A percentile compares a stretch with the other conserved stretches of the same genome.
Conservation (phyloP, 2,797 vertebrate species). For the Limosa lapponica region DNA sequence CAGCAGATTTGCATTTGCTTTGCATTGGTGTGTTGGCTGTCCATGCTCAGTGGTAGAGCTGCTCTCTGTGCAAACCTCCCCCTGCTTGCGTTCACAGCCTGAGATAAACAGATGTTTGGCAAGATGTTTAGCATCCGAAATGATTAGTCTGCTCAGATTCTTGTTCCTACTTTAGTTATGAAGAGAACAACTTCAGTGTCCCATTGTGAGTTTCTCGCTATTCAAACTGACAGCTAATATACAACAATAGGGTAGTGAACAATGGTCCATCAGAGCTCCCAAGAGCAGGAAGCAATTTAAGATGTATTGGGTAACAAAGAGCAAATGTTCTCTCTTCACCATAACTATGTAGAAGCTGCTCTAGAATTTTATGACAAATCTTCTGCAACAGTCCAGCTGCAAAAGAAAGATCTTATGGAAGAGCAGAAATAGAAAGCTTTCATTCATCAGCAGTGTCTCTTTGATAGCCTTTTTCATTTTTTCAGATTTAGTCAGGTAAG, state of each 20-base stretch:
- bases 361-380: constrained; percentile 62
- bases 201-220: constrained; percentile 37
- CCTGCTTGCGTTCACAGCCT: neutral
- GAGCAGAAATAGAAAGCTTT: constrained; percentile 56
- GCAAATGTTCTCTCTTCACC: constrained; percentile 46
- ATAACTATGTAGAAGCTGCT: constrained; percentile 55
- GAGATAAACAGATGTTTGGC: constrained; percentile 28
- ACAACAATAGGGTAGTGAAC: constrained; percentile 28
- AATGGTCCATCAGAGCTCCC: constrained; percentile 67
- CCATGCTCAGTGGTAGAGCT: neutral
- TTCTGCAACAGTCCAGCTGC: constrained; percentile 68
- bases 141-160: constrained; percentile 3
- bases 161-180: constrained; percentile 23
- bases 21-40: neutral
- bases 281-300: constrained; percentile 61
- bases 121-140: constrained; percentile 24
- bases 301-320: constrained; percentile 65
- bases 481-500: neutral
- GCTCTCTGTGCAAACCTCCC: neutral
- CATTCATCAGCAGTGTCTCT: constrained; percentile 34
- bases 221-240: constrained; percentile 17
- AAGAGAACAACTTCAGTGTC: constrained; percentile 46
- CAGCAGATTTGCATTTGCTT: neutral
- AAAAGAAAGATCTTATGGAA: constrained; percentile 42
- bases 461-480: neutral